Percentiles rank a stretch among this genome's conserved stretches.
Conservation (phyloP, 2,797 vertebrate species). For the Sebastes umbrosus region DNA sequence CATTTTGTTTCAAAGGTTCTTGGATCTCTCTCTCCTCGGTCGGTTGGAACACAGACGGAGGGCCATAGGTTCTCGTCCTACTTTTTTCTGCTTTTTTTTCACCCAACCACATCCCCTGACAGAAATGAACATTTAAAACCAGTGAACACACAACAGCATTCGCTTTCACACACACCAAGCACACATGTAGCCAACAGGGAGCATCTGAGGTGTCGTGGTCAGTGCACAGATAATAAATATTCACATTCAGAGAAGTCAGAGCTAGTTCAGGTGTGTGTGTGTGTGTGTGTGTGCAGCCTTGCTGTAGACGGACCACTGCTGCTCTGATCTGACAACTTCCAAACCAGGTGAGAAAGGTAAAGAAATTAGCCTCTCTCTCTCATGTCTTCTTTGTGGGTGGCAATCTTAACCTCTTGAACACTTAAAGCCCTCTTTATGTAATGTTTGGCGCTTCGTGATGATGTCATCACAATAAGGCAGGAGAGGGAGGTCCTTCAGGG, state of each 20-base stretch:
- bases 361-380: not conserved
- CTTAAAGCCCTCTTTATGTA: conserved; percentile 42
- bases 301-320: conserved; percentile 10
- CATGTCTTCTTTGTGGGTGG: not conserved
- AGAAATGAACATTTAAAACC: conserved; percentile 75
- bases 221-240: conserved; percentile 81
- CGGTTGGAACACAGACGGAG: conserved; percentile 56
- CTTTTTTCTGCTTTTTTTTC: conserved; percentile 78
- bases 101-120: conserved; percentile 73
- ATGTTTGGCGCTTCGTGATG: conserved; percentile 59
- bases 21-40: conserved; percentile 50
- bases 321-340: conserved; percentile 33
- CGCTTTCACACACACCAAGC: not conserved
- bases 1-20: conserved; percentile 59
- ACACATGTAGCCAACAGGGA: conserved; percentile 72
- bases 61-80: conserved; percentile 75
- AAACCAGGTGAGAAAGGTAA: not conserved
- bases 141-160: conserved; percentile 35
- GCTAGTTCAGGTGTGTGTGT: conserved; percentile 56
- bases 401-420: conserved; percentile 22
- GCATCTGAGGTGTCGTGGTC: conserved; percentile 72
- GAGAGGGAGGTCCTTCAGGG: conserved; percentile 43
- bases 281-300: conserved; percentile 10
- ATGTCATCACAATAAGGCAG: conserved; percentile 70
- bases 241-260: conserved; percentile 83